phyloP scores from a whole-genome alignment of 2,797 vertebrate species.

The Taeniopygia guttata region DNA sequence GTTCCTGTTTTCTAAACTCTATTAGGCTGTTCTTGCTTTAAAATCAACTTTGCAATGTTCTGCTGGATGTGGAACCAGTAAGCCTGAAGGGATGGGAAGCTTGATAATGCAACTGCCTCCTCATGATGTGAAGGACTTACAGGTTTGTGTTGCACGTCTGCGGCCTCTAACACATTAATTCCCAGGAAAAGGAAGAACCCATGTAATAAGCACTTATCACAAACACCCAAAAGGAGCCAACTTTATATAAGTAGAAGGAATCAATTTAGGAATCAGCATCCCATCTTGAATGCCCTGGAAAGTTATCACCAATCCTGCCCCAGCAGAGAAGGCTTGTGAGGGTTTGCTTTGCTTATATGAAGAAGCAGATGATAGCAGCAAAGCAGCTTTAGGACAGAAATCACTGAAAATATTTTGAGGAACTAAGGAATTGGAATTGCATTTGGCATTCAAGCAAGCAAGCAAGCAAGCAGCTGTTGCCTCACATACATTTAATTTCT shows the following conservation, averaged over 20 bases:
- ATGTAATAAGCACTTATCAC: neutral
- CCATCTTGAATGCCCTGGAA: neutral
- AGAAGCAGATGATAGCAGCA: neutral
- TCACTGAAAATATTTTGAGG: neutral
- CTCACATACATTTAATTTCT: neutral
- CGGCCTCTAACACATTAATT: neutral
- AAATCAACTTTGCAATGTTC: neutral
- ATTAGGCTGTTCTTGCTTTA: neutral
- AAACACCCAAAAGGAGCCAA: neutral
- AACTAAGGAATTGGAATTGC: neutral
- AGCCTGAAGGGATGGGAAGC: neutral
- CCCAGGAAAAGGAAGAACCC: neutral
- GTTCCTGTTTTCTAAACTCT: neutral
- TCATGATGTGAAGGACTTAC: accelerated
- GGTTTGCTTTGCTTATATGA: neutral
- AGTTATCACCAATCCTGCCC: neutral
- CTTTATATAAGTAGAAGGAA: neutral
- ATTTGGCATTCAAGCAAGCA: neutral
- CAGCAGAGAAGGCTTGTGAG: neutral
- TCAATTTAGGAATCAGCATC: neutral
- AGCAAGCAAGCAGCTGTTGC: neutral
- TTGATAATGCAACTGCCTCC: neutral
- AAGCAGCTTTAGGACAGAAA: neutral
- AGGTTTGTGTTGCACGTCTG: too few species aligned
- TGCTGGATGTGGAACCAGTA: neutral